Evolutionary conservation across 1,140 invertebrate species (phyloP).

Genomic region (Macrobrachium rosenbergii): DNA sequence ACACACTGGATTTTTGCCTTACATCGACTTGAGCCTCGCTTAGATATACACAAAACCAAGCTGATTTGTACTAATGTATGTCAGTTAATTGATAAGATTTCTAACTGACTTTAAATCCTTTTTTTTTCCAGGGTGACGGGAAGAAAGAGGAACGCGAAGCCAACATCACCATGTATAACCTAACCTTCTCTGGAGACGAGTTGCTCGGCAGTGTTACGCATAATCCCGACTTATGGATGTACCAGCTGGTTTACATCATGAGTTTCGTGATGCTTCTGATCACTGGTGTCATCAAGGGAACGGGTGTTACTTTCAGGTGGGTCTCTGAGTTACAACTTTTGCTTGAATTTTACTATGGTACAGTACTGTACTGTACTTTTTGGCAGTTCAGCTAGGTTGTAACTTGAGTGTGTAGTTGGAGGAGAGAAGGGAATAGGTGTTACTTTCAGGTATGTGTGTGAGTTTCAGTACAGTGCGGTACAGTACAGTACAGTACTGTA

Average conservation of each 20-base stretch:
- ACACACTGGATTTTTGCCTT: too few relatives aligned
- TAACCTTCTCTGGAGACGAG: slow-evolving; percentile 65
- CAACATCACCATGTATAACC: slow-evolving; percentile 62
- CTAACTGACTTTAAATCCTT: not conserved
- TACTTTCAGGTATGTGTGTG: too few relatives aligned
- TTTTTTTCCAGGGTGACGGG: slow-evolving; percentile 58
- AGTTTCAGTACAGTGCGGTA: too few relatives aligned
- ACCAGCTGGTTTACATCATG: slow-evolving; percentile 66
- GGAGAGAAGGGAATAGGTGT: too few relatives aligned
- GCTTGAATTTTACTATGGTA: too few relatives aligned
- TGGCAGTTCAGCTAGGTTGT: too few relatives aligned
- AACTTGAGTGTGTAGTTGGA: slow-evolving; percentile 21
- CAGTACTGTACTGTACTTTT: too few relatives aligned
- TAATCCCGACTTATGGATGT: slow-evolving; percentile 67
- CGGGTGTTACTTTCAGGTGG: slow-evolving; percentile 64
- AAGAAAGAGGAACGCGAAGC: slow-evolving; percentile 45
- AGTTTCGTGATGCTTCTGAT: slow-evolving; percentile 66
- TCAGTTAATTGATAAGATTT: too few relatives aligned
- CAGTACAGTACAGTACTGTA: too few relatives aligned
- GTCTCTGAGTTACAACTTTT: not conserved
- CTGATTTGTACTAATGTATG: too few relatives aligned
- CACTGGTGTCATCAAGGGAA: slow-evolving; percentile 67
- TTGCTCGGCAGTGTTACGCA: slow-evolving; percentile 67
- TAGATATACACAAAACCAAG: too few relatives aligned
- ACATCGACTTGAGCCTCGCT: too few relatives aligned